A percentile compares a stretch with the other conserved stretches of the same genome.
phyloP scores from a whole-genome alignment of 1,140 invertebrate genomes.

The Battus philenor region DNA sequence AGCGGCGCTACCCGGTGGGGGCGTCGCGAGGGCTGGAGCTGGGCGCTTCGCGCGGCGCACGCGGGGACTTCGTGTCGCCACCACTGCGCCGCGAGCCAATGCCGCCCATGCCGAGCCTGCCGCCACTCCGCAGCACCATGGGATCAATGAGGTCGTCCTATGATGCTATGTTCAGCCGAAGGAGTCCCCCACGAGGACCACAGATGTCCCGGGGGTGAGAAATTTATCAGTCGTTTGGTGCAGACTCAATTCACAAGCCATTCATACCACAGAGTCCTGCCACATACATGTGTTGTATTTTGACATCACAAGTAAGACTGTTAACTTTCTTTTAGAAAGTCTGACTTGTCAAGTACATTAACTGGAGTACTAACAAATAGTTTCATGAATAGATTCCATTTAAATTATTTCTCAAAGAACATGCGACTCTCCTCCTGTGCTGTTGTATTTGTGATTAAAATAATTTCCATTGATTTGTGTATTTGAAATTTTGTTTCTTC shows the following conservation, averaged over 20 bases:
- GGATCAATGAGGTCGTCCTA: constrained; percentile 80
- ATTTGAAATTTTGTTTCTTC: constrained; percentile 21
- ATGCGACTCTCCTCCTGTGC: too few species aligned
- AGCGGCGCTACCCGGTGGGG: constrained; percentile 84
- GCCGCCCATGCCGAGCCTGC: constrained; percentile 80
- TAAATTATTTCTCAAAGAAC: too few species aligned
- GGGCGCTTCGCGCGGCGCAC: constrained; percentile 77
- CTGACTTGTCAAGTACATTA: too few species aligned
- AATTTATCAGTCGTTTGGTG: too few species aligned
- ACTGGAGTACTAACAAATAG: too few species aligned
- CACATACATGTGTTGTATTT: too few species aligned
- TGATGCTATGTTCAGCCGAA: constrained; percentile 86
- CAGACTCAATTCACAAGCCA: too few species aligned
- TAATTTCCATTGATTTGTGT: constrained; percentile 17
- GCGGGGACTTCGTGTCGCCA: constrained; percentile 81
- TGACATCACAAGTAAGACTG: too few species aligned
- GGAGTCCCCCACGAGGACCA: constrained; percentile 81
- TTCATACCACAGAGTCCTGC: too few species aligned
- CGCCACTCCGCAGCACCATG: constrained; percentile 76
- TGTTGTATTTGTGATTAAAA: too few species aligned
- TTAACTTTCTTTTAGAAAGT: too few species aligned
- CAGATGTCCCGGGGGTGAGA: constrained; percentile 72
- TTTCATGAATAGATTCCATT: too few species aligned
- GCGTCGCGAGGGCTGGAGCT: constrained; percentile 78
- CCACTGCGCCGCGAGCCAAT: constrained; percentile 80